These are phyloP conservation scores for Benthochromis sp. DNA, from an alignment of 2,113 vertebrate species.

Conservation along the genomic window DNA sequence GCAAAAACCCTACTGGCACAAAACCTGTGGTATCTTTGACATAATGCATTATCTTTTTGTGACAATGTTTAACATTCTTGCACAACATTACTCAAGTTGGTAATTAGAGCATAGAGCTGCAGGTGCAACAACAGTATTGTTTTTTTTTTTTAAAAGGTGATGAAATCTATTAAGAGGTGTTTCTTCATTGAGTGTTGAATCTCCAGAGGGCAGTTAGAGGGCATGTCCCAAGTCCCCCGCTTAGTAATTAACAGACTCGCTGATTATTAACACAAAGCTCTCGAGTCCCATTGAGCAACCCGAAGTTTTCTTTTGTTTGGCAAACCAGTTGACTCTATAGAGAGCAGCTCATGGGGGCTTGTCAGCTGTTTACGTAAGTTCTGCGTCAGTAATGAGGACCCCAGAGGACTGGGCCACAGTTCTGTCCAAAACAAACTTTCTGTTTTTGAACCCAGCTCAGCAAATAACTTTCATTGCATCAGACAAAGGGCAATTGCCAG, in stretches of 20 bases:
- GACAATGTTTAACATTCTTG: not conserved
- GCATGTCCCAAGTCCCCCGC: not conserved
- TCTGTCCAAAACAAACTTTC: conserved; percentile 41
- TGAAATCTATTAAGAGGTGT: not conserved
- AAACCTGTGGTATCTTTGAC: not conserved
- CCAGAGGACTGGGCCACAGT: not conserved
- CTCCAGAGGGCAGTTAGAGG: not conserved
- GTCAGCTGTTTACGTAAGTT: conserved; percentile 7
- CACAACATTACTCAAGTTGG: not conserved
- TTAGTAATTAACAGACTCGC: conserved; percentile 35
- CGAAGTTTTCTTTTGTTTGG: conserved; percentile 33
- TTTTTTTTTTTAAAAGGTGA: not conserved
- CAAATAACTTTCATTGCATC: not conserved
- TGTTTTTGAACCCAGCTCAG: not conserved
- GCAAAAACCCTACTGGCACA: not conserved
- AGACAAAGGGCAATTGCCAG: not conserved
- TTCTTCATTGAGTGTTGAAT: not conserved
- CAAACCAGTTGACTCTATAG: conserved; percentile 42
- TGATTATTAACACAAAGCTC: conserved; percentile 56
- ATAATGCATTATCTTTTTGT: not conserved
- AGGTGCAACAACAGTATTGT: not conserved
- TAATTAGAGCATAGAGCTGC: not conserved
- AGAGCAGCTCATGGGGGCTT: not conserved
- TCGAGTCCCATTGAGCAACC: conserved; percentile 30
- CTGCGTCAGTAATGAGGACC: conserved; percentile 40